Evolutionary conservation across 2,888 invertebrate genomes (phyloP).

Genomic region (Dryocosmus kuriphilus): DNA sequence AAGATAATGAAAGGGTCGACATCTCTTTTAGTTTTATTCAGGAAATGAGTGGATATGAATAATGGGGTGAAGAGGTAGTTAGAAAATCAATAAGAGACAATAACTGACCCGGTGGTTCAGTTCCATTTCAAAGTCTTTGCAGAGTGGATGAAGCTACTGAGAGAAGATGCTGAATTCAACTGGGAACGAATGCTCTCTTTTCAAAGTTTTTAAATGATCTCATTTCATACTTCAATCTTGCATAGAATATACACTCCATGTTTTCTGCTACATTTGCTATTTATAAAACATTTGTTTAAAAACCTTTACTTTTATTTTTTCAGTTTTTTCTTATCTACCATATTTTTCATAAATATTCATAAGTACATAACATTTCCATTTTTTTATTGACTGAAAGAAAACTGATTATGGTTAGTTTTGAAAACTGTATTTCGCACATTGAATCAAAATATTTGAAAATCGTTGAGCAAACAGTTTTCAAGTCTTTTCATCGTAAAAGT

Average conservation of each 20-base stretch:
- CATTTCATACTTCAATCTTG: neutral
- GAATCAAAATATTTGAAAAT: neutral
- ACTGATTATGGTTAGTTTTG: too few relatives aligned
- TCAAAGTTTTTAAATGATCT: conserved; percentile 37
- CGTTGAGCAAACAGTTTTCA: neutral
- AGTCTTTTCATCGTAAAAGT: neutral
- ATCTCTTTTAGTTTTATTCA: conserved; percentile 46
- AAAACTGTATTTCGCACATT: too few relatives aligned
- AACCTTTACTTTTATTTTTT: too few relatives aligned
- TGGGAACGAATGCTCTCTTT: conserved; percentile 43
- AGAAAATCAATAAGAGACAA: conserved; percentile 58
- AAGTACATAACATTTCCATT: neutral
- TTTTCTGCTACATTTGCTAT: neutral
- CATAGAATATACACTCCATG: neutral
- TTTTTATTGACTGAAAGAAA: too few relatives aligned
- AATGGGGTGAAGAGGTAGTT: conserved; percentile 51
- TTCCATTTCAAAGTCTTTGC: conserved; percentile 49
- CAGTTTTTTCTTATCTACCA: too few relatives aligned
- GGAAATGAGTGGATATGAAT: conserved; percentile 50
- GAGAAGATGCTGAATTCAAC: conserved; percentile 39
- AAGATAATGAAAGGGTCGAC: neutral
- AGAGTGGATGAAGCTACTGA: conserved; percentile 43
- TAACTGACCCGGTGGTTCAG: conserved; percentile 53
- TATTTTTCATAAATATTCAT: neutral
- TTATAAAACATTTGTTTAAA: neutral